Conservation (phyloP, 2,113 vertebrate species). For the Anarrhichthys ocellatus region DNA sequence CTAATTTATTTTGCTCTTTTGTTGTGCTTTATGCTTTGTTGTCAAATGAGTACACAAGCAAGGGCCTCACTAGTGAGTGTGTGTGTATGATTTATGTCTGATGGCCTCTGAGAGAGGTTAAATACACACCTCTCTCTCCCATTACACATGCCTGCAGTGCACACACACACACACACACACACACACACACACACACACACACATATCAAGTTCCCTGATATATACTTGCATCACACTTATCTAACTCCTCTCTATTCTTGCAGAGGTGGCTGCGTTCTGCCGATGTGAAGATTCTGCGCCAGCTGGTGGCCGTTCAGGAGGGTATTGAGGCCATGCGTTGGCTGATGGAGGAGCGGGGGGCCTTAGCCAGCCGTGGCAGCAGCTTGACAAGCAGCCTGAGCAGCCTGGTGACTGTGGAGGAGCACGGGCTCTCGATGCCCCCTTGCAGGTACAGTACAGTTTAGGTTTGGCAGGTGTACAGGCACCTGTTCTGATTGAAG, state of each 20-base stretch:
- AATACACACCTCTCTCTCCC: background rate
- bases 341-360: slow-evolving; percentile 88
- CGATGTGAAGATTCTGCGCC: slow-evolving; percentile 90
- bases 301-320: slow-evolving; percentile 89
- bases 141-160: background rate
- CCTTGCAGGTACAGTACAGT: slow-evolving; percentile 56
- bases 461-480: background rate
- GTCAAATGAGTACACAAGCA: background rate
- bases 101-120: background rate
- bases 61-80: background rate
- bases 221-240: background rate
- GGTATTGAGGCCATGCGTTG: slow-evolving; percentile 92
- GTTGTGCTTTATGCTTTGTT: background rate
- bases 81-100: background rate
- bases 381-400: slow-evolving; percentile 91
- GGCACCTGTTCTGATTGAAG: background rate
- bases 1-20: background rate
- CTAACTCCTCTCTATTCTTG: background rate
- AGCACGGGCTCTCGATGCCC: slow-evolving; percentile 16
- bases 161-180: too few species aligned
- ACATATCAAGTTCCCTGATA: background rate
- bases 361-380: slow-evolving; percentile 84
- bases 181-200: too few species aligned
- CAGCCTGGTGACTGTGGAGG: slow-evolving; percentile 83
- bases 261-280: slow-evolving; percentile 85